Evolutionary conservation across 2,113 vertebrate species (phyloP), one percentile per base, ranked within the genome.

Genomic region (Brachypteracias leptosomus): DNA sequence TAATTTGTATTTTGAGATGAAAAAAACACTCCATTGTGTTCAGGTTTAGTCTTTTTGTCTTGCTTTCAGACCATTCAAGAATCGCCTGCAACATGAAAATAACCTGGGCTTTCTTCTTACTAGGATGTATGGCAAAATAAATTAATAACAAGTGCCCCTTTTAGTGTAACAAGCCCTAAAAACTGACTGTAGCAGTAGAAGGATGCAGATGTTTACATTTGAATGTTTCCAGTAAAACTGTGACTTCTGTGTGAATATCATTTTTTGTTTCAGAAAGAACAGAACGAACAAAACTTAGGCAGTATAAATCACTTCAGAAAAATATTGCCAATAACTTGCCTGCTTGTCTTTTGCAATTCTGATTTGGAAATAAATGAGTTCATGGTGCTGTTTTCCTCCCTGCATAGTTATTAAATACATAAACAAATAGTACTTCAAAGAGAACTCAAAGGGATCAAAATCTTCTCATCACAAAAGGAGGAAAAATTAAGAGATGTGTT

Each of bases 61-160:
- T 72, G 14, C 35, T 70, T 90, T 80, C 80, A 63, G 76, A 73
- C 28, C 25, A 44, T 85, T 92, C 87, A 42, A 90, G 51, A 79
- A 75, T 83, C 71, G 13, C 57, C 28, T 63, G 29, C 65, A 79
- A 83, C 5, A 44, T 58, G 20, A 55, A 92, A 89, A 89, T 33
- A 77, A 58, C 59, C 16, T 35, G 4, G 6, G 3, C 5, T 85
- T 81, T 74, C 19, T 79, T 51, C 46, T 84, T 65, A 38, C 83
- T 86, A 85, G 72, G 42, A 80, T 3, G 0, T 68, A 86, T 92
- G 49, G 66, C 16, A 97, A 82, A 96, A 93, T 90, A 95, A 88
- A 89, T 85, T 14, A 90, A 85, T 83, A 84, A 83, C 79, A 91
- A 95, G 93, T 51, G 17, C 31, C 87, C 22, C 2, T 87, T 93